Evolutionary conservation across 2,113 vertebrate genomes (phyloP), one percentile per base, ranked within the genome.

Genomic region (Brevimyrus niger): DNA sequence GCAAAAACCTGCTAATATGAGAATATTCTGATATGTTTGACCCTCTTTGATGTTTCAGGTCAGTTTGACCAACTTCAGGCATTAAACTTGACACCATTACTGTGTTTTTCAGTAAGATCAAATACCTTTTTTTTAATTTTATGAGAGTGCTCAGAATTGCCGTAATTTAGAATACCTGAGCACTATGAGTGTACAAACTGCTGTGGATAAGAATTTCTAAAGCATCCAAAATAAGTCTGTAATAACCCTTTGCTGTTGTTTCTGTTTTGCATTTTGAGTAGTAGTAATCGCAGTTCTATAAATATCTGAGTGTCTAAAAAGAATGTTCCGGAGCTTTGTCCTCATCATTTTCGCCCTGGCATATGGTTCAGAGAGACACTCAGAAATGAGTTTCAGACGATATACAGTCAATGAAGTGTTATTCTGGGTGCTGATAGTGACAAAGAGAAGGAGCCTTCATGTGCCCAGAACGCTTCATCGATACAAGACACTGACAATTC

Each of bases 361-460:
- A 80, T 80, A 76, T 38, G 35, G 69, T 38, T 76, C 3, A 10
- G 31, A 80, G 73, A 80, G 15, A 80, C 73, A 80, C 35, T 80
- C 35, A 42, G 73, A 38, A 80, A 80, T 19, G 73, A 80, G 73
- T 80, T 80, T 19, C 73, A 80, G 73, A 80, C 35, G 73, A 19
- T 42, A 42, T 17, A 80, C 73, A 80, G 73, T 80, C 73, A 80
- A 80, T 80, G 73, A 42, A 80, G 73, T 80, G 73, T 80, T 80
- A 42, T 80, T 80, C 73, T 80, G 11, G 73, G 73, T 80, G 73
- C 73, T 80, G 35, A 8, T 80, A 80, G 35, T 42, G 73, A 80
- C 73, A 80, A 80, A 42, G 35, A 42, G 73, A 80, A 42, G 31
- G 13, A 80, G 73, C 17, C 17, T 80, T 80, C 73, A 35, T 80